phyloP scores from a whole-genome alignment of 1,140 invertebrate genomes.

The Drosophila pallidifrons region DNA sequence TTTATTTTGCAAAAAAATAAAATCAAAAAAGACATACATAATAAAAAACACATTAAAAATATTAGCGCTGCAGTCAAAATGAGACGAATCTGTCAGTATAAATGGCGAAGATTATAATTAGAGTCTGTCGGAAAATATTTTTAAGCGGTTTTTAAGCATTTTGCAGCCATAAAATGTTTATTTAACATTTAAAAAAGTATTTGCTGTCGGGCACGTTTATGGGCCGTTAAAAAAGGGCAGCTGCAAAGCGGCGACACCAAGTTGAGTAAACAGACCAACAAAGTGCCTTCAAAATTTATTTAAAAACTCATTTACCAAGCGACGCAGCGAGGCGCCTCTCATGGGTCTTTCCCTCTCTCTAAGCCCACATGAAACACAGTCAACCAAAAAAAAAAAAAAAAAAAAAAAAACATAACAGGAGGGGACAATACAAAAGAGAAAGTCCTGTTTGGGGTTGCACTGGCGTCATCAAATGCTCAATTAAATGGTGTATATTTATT shows the following conservation, averaged over 20 bases:
- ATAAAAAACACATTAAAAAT: background rate
- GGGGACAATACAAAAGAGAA: slow-evolving; percentile 25
- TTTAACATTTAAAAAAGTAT: slow-evolving; percentile 82
- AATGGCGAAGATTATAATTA: slow-evolving; percentile 54
- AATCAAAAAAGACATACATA: too few species aligned
- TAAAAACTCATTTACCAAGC: slow-evolving; percentile 78
- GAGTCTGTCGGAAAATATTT: slow-evolving; percentile 41
- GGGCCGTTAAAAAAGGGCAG: slow-evolving; percentile 76
- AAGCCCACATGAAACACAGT: slow-evolving; percentile 73
- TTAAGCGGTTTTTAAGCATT: slow-evolving; percentile 74
- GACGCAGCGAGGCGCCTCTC: slow-evolving; percentile 46
- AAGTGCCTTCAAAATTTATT: slow-evolving; percentile 74
- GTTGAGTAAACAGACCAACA: slow-evolving; percentile 68
- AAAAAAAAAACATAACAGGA: slow-evolving; percentile 8
- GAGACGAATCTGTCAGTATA: slow-evolving; percentile 9
- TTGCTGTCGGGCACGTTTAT: slow-evolving; percentile 75
- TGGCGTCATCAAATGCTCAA: slow-evolving; percentile 70
- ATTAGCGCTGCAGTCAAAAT: background rate
- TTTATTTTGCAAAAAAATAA: too few species aligned
- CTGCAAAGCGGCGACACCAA: slow-evolving; percentile 10
- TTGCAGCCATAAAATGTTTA: slow-evolving; percentile 75
- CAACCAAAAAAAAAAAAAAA: background rate
- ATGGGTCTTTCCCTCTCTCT: slow-evolving; percentile 40
- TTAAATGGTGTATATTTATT: slow-evolving; percentile 54
- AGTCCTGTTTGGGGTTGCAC: slow-evolving; percentile 4